Conservation (phyloP, 2,797 vertebrate species). For the Enteromius mattozi region DNA sequence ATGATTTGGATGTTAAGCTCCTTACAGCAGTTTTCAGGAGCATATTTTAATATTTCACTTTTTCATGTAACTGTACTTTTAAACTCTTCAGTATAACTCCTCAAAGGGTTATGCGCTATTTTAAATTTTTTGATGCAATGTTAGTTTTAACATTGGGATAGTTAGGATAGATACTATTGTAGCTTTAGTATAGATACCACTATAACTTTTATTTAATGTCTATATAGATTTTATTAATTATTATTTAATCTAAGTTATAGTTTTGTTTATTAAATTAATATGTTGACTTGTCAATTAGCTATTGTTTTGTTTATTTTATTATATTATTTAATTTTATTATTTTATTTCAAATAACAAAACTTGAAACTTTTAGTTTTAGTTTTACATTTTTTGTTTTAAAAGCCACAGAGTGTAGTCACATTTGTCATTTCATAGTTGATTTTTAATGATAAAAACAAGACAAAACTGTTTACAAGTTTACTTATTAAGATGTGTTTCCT, state of each 20-base stretch:
- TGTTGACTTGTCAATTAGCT: not conserved
- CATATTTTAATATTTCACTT: not conserved
- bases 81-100: not conserved
- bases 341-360: not conserved
- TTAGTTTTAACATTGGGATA: not conserved
- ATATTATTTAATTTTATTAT: no score
- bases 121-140: not conserved
- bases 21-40: not conserved
- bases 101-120: not conserved
- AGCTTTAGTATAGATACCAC: not conserved
- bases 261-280: not conserved
- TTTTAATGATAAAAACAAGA: not conserved
- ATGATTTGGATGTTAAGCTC: not conserved
- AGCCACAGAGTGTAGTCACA: not conserved
- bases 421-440: not conserved
- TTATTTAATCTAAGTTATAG: not conserved
- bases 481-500: not conserved
- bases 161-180: not conserved
- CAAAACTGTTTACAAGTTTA: not conserved
- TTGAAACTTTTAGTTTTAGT: not conserved
- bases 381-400: not conserved
- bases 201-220: not conserved
- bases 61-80: not conserved
- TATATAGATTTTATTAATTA: not conserved
- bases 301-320: no score